Evolutionary conservation across 2,888 invertebrate genomes (phyloP).

Genomic region (Trissoscelio sp.): DNA sequence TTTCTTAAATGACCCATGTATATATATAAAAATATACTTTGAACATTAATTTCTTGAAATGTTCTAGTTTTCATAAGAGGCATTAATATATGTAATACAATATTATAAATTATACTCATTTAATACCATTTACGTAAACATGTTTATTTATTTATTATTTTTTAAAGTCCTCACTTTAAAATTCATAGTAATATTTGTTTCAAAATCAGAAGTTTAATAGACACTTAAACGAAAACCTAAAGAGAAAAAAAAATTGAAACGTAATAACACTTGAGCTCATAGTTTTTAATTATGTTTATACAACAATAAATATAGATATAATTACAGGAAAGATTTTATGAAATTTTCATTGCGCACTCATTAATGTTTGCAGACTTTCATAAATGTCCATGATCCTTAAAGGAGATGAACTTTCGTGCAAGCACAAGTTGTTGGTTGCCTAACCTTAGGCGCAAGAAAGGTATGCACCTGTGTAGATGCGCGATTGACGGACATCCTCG

Average conservation of each 20-base stretch:
- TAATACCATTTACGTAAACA: too few relatives aligned
- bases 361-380: conserved; percentile 35
- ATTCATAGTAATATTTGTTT: background rate
- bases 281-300: conserved; percentile 1
- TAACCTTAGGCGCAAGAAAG: conserved; percentile 43
- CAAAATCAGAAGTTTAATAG: background rate
- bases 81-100: too few relatives aligned
- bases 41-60: too few relatives aligned
- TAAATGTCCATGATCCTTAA: conserved; percentile 35
- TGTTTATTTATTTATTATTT: too few relatives aligned
- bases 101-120: too few relatives aligned
- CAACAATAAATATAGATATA: conserved; percentile 1
- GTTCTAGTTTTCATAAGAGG: too few relatives aligned
- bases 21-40: too few relatives aligned
- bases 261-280: background rate
- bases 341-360: conserved; percentile 13
- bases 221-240: too few relatives aligned
- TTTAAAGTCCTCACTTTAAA: too few relatives aligned
- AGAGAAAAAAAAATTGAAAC: background rate
- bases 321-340: conserved; percentile 30
- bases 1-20: too few relatives aligned
- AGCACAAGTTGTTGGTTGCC: conserved; percentile 27
- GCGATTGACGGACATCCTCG: conserved; percentile 66
- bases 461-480: background rate
- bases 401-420: conserved; percentile 34